Evolutionary conservation across 2,113 vertebrate species (phyloP), one percentile per base, ranked within the genome.

Genomic region (Taxidea taxus): DNA sequence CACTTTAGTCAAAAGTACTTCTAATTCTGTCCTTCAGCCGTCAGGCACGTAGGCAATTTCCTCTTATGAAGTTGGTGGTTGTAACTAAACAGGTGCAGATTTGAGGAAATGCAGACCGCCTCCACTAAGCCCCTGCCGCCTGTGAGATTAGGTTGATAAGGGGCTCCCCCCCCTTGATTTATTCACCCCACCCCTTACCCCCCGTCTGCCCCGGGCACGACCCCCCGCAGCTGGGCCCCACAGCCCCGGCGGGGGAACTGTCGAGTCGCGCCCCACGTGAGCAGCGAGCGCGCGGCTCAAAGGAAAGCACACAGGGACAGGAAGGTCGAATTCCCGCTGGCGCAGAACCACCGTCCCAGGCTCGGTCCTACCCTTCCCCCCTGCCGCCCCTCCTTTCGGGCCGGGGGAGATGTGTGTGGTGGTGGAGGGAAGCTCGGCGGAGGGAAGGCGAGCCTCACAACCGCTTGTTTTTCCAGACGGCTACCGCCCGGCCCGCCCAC

Each of bases 1-100:
- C 94, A 97, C 64, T 95, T 98, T 92, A 97, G 97, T 54, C 92
- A 86, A 95, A 97, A 97, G 97, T 87, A 97, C 94, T 96, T 98
- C 98, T 98, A 98, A 98, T 97, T 98, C 98, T 70, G 93, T 98
- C 97, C 97, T 96, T 97, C 97, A 88, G 97, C 91, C 72, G 87
- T 44, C 94, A 96, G 70, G 72, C 95, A 98, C 97, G 98, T 98
- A 99, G 97, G 98, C 98, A 98, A 98, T 98, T 99, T 99, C 98
- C 98, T 96, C 92, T 97, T 97, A 78, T 51, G 94, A 94, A 98
- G 87, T 91, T 96, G 97, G 97, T 97, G 97, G 98, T 87, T 98
- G 94, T 96, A 95, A 97, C 96, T 93, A 92, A 98, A 97, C 98
- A 99, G 99, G 98, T 99, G 98, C 97, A 97, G 97, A 97, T 95